Evolutionary conservation across 2,797 vertebrate genomes (phyloP).

Genomic region (Euphonia xanthogaster): DNA sequence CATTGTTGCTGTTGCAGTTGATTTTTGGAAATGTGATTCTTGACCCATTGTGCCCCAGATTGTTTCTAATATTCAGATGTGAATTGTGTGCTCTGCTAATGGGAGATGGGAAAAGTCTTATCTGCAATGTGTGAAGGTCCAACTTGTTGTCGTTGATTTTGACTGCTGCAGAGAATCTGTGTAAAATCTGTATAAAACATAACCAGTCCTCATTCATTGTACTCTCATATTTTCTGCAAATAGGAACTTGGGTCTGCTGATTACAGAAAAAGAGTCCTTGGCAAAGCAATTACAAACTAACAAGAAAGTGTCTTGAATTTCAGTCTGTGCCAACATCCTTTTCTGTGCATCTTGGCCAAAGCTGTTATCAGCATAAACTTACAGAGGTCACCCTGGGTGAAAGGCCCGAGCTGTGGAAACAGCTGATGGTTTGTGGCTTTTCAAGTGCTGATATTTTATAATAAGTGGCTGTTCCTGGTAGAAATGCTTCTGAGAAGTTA

Average conservation of each 20-base stretch:
- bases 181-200: background rate
- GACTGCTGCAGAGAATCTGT: background rate
- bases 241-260: background rate
- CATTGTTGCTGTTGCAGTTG: background rate
- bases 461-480: background rate
- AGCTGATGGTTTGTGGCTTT: background rate
- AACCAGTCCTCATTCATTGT: background rate
- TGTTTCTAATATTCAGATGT: background rate
- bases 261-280: background rate
- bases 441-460: background rate
- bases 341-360: background rate
- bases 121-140: fast-evolving
- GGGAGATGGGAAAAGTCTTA: background rate
- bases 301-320: background rate
- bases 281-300: background rate
- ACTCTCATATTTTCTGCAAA: background rate
- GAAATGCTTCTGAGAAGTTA: background rate
- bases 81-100: background rate
- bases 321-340: background rate
- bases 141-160: background rate
- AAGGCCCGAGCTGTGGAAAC: background rate
- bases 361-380: background rate
- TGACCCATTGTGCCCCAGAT: background rate
- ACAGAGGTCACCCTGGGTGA: background rate
- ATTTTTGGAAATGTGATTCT: background rate